These are phyloP conservation scores for Dromiciops gliroides DNA, from an alignment of 2,113 vertebrate genomes.

Conservation along the genomic window DNA sequence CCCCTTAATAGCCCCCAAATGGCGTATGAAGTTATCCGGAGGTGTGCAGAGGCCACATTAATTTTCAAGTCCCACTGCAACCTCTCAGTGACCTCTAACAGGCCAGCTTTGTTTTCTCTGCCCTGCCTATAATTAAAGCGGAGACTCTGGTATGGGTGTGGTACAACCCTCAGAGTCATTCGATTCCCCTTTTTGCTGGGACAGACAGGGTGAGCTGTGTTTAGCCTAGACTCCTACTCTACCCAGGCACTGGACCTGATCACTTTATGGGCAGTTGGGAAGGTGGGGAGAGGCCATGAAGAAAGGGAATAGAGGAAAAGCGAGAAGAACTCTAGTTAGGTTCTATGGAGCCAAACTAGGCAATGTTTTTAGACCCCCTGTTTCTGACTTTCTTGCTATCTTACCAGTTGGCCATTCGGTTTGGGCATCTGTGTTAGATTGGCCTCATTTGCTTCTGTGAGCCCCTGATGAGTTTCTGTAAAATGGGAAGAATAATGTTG, in stretches of 20 bases:
- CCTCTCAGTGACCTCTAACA: neutral
- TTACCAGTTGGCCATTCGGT: neutral
- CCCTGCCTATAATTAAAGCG: conserved; percentile 11
- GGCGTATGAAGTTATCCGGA: neutral
- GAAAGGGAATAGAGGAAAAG: neutral
- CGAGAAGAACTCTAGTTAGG: neutral
- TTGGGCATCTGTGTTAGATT: neutral
- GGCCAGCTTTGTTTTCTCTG: neutral
- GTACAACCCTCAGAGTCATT: conserved; percentile 2
- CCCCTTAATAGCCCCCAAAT: neutral
- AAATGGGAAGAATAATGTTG: neutral
- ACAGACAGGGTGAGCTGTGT: neutral
- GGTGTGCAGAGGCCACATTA: neutral
- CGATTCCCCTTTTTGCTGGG: neutral
- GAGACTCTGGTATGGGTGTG: neutral
- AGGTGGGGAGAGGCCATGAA: neutral
- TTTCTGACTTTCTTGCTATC: neutral
- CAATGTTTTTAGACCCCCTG: neutral
- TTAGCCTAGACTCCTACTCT: conserved; percentile 2
- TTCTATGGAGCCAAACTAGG: neutral
- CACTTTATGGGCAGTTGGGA: neutral
- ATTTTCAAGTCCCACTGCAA: conserved; percentile 5
- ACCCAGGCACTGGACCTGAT: neutral
- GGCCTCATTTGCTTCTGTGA: neutral
- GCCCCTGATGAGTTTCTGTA: neutral